phyloP scores from a whole-genome alignment of 2,113 vertebrate genomes.

The Python bivittatus region DNA sequence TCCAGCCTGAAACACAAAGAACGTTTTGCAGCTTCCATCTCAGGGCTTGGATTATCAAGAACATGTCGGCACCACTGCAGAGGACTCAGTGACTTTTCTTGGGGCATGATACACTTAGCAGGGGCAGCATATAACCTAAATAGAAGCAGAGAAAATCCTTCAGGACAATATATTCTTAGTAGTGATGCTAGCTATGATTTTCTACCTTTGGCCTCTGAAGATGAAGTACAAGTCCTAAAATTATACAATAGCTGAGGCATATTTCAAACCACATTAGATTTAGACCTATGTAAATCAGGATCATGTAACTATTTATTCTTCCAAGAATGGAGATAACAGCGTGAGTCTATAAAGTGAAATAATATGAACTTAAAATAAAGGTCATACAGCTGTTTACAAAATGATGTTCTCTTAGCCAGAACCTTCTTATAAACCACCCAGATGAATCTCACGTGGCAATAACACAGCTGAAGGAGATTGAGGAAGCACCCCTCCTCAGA shows the following conservation, averaged over 20 bases:
- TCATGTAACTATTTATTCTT: not conserved
- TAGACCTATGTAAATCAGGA: not conserved
- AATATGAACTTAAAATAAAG: not conserved
- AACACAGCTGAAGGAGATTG: no score
- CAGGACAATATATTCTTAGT: not conserved
- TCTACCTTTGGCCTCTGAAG: not conserved
- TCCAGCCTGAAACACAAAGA: conserved; percentile 92
- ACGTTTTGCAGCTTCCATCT: conserved; percentile 91
- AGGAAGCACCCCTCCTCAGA: no score
- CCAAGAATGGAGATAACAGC: not conserved
- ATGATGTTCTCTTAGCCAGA: no score
- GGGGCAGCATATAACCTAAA: conserved; percentile 90
- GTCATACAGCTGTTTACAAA: no score
- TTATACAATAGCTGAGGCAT: not conserved
- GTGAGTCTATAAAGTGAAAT: not conserved
- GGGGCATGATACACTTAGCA: conserved; percentile 73
- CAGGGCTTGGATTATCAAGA: conserved; percentile 91
- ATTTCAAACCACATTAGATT: not conserved
- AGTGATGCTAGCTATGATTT: not conserved
- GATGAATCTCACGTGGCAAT: no score
- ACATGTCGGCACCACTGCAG: conserved; percentile 94
- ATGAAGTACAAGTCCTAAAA: not conserved
- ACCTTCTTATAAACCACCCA: no score
- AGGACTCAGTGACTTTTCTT: conserved; percentile 80
- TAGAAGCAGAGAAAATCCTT: conserved; percentile 58